Conservation (phyloP, 2,888 invertebrate genomes). For the Chaitophorus viminalis region DNA sequence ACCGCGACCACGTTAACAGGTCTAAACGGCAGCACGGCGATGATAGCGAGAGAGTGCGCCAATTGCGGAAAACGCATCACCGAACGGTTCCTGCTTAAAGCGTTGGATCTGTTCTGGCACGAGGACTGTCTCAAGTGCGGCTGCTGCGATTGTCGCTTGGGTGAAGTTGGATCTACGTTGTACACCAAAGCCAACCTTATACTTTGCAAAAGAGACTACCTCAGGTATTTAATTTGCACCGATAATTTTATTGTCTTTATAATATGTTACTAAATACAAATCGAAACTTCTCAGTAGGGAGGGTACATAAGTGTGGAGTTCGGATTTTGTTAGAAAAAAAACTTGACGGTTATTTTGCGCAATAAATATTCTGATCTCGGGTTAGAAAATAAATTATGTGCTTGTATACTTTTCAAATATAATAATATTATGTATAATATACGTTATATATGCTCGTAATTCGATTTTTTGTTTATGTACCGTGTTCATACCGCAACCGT, state of each 20-base stretch:
- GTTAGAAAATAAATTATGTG: background rate
- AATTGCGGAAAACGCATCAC: slow-evolving; percentile 88
- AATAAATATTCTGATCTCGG: background rate
- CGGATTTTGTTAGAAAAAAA: background rate
- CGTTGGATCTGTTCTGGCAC: slow-evolving; percentile 95
- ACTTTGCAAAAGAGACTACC: slow-evolving; percentile 94
- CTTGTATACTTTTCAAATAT: too few relatives aligned
- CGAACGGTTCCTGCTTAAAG: slow-evolving; percentile 86
- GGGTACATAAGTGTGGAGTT: too few relatives aligned
- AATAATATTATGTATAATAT: too few relatives aligned
- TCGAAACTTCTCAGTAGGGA: too few relatives aligned
- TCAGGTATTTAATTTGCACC: slow-evolving; percentile 73
- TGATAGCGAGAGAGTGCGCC: slow-evolving; percentile 74
- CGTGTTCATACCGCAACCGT: background rate
- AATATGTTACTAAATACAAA: too few relatives aligned
- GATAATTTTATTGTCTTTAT: too few relatives aligned
- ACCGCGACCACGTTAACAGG: slow-evolving; percentile 48
- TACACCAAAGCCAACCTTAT: slow-evolving; percentile 96
- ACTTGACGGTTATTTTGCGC: background rate
- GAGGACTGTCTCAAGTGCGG: slow-evolving; percentile 98
- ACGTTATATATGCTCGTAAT: too few relatives aligned
- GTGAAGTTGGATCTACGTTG: slow-evolving; percentile 94
- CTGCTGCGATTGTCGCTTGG: slow-evolving; percentile 95
- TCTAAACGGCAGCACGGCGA: slow-evolving; percentile 50
- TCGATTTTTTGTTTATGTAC: too few relatives aligned